Evolutionary conservation across 2,888 invertebrate species (phyloP).

Genomic region (Antheraea yamamai): DNA sequence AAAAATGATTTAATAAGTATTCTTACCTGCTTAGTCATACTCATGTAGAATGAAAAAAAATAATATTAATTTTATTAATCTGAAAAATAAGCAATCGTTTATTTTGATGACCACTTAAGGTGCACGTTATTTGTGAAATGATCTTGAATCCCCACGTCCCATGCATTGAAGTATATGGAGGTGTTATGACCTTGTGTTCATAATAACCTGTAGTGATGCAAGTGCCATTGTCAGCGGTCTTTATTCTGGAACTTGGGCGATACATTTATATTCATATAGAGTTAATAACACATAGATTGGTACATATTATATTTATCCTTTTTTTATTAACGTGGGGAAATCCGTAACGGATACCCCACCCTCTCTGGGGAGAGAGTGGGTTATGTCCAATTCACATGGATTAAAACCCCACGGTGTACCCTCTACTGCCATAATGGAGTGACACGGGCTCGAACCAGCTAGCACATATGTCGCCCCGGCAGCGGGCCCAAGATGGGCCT

Average conservation of each 20-base stretch:
- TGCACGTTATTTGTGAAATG: background rate
- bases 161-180: conserved; percentile 6
- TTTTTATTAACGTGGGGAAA: no score
- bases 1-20: no score
- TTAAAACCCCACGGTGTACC: no score
- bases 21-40: no score
- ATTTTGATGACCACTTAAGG: background rate
- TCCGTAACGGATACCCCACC: no score
- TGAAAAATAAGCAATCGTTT: background rate
- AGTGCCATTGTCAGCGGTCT: conserved; percentile 45
- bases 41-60: background rate
- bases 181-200: conserved; percentile 39
- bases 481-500: no score
- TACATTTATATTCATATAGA: conserved; percentile 38
- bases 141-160: conserved; percentile 5
- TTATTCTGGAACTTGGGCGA: background rate
- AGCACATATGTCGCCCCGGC: no score
- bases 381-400: no score
- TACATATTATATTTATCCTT: background rate
- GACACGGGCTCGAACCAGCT: no score
- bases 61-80: background rate
- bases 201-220: conserved; percentile 49
- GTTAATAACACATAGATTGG: conserved; percentile 27
- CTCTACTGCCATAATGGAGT: no score
- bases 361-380: no score